Evolutionary conservation across 2,797 vertebrate genomes (phyloP), one percentile per base, ranked within the genome.

Genomic region (Gobio occitaniae): DNA sequence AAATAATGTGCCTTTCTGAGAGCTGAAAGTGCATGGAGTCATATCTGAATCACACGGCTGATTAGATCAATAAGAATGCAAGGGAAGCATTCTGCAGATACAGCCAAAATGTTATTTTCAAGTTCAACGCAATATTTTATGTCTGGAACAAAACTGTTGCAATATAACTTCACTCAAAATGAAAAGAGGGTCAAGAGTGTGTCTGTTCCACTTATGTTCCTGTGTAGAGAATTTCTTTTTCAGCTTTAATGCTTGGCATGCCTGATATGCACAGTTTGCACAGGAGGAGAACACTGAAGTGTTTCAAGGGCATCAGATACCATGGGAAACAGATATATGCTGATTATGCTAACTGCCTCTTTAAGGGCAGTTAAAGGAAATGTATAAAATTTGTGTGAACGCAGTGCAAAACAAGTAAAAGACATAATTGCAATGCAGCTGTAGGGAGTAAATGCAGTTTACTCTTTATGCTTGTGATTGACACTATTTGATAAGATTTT

Each of bases 271-370:
- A 52, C 19, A 48, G 78, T 81, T 70, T 88, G 48, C 83, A 25
- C 70, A 38, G 80, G 63, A 78, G 29, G 36, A 21, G 63, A 83
- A 87, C 75, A 72, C 52, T 77, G 10, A 38, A 86, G 59, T 82
- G 44, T 88, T 88, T 88, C 47, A 83, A 88, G 85, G 80, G 70
- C 63, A 83, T 85, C 32, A 32, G 61, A 77, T 85, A 44, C 52
- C 76, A 72, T 71, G 56, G 80, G 83, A 80, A 80, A 87, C 59
- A 63, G 54, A 84, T 56, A 82, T 50, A 71, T 86, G 81, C 80
- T 88, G 85, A 88, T 87, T 87, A 86, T 56, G 66, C 68, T 79
- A 79, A 84, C 76, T 71, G 66, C 52, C 85, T 84, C 63, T 84
- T 86, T 81, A 84, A 86, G 54, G 61, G 78, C 36, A 61, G 69